These are phyloP conservation scores for Boloria euphrosyne DNA, from an alignment of 2,888 invertebrate genomes.

Conservation along the genomic window DNA sequence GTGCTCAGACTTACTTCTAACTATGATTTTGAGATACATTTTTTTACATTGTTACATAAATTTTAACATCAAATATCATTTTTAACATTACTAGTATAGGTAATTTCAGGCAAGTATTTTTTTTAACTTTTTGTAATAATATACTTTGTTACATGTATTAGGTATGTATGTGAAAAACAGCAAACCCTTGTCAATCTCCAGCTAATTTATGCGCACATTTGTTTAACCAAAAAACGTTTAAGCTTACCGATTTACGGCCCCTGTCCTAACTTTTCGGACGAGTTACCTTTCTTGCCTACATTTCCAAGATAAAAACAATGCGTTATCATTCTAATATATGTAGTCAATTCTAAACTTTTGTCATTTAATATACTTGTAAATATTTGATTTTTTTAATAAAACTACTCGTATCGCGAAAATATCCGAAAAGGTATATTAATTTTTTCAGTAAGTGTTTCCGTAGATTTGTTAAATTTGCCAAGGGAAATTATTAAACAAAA, in stretches of 20 bases:
- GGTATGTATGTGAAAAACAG: constrained; percentile 31
- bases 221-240: constrained; percentile 76
- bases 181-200: constrained; percentile 72
- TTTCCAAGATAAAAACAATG: constrained; percentile 21
- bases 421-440: no score
- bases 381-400: no score
- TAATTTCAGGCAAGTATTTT: not conserved
- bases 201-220: constrained; percentile 76
- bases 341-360: no score
- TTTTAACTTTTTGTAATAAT: no score
- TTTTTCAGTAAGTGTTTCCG: no score
- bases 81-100: not conserved
- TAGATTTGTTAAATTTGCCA: no score
- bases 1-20: not conserved
- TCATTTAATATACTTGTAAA: no score
- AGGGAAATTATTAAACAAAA: no score
- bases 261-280: constrained; percentile 65
- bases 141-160: not conserved
- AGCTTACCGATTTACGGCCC: constrained; percentile 66
- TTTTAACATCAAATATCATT: no score
- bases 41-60: no score
- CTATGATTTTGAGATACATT: not conserved
- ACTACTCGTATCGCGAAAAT: no score
- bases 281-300: constrained; percentile 54
- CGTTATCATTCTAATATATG: no score